Base-by-base conservation (phyloP, 2,113 vertebrate genomes). In the Neolamprologus hecqui region DNA sequence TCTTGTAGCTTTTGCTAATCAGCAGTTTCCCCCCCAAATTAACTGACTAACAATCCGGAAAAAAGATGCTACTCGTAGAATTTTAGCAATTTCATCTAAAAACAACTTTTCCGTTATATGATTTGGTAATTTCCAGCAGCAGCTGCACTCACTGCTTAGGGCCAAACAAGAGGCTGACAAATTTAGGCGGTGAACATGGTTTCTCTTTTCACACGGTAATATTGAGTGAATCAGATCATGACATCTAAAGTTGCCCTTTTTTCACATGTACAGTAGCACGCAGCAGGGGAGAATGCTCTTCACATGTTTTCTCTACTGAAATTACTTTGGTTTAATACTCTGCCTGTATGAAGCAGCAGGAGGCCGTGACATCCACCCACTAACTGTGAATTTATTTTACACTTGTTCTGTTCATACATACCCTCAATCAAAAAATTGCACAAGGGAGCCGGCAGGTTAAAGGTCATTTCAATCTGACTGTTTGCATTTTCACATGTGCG, bases 201-300 rank as follows among this genome's bases (percentile, higher is more conserved):
- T 26, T 31, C 26, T 77, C 6, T 77, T n/a, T 77, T 77, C 73
- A 77, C 45, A 77, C 10, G 17, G 23, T 19, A 49, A n/a, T n/a
- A 49, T 77, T 8, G 10, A 31, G 6, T 13, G 45, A 77, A 77
- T 51, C 26, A 51, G 13, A 49, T 77, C 26, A n/a, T 31, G 73
- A 51, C 40, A n/a, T n/a, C 26, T n/a, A 77, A 33, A 77, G 45
- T n/a, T 77, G 14, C 73, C 45, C 45, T 11, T 31, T 51, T n/a
- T 33, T 77, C 26, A 51, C 73, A 77, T 51, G 73, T 31, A 21
- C 33, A 37, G 33, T 8, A 51, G 26, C 70, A 77, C 9, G 1
- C 15, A 77, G 23, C 73, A 77, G 23, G 73, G 47, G 45, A 51
- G 45, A 77, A 47, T 77, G 10, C 73, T 33, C 26, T 77, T 49